Conservation (phyloP, 2,113 vertebrate genomes). For the Corydoras sp. region DNA sequence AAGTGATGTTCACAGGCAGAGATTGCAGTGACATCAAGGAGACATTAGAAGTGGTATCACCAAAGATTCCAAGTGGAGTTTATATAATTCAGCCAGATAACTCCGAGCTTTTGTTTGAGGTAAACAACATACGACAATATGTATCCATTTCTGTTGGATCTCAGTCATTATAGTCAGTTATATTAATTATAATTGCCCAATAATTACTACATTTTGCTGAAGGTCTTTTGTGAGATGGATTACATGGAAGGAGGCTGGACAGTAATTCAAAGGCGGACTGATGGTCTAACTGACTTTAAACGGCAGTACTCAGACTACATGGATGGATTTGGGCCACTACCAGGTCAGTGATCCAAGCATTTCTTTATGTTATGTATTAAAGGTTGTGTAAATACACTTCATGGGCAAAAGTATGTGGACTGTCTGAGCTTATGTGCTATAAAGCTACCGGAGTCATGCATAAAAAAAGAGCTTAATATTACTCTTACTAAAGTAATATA, state of each 20-base stretch:
- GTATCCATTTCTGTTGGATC: background rate
- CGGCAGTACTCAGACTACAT: conserved; percentile 78
- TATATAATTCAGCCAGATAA: conserved; percentile 86
- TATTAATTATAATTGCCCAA: background rate
- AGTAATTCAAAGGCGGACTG: conserved; percentile 78
- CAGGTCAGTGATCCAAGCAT: conserved; percentile 63
- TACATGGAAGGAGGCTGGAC: conserved; percentile 90
- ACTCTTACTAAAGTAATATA: no score
- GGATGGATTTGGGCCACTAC: conserved; percentile 83
- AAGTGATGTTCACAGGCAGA: conserved; percentile 63
- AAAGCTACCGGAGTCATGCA: no score
- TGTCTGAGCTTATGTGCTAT: no score
- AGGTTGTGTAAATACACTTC: background rate
- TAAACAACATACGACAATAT: conserved; percentile 42
- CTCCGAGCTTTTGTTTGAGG: conserved; percentile 84
- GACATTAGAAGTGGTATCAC: conserved; percentile 71
- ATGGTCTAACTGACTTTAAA: conserved; percentile 77
- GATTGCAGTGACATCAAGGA: conserved; percentile 88
- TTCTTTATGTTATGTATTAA: background rate
- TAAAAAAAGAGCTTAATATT: no score
- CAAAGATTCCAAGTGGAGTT: conserved; percentile 88
- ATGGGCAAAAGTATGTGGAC: background rate
- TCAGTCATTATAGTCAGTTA: background rate
- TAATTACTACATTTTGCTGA: background rate
- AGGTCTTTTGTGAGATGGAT: conserved; percentile 95